Base-by-base conservation (phyloP, 2,113 vertebrate species). In the Neolamprologus fasciatus region DNA sequence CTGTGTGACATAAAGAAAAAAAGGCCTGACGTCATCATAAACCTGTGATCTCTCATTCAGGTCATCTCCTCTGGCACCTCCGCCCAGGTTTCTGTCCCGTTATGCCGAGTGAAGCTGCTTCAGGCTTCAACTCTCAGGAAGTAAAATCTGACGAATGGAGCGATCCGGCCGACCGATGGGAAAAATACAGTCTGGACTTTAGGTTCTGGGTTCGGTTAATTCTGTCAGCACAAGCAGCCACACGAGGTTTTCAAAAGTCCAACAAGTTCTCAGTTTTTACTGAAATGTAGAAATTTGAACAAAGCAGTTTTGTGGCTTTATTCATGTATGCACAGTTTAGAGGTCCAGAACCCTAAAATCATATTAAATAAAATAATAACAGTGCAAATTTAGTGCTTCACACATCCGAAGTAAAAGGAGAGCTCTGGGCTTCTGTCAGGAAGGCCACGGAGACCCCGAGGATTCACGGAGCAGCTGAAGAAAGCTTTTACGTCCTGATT, bases 151-250 rank as follows among this genome's bases (percentile, higher is more conserved):
- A 68, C 3, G 23, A 45, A 19, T 28, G 23, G 71, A 76, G 68
- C 4, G 16, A 76, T 19, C 71, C 4, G 4, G 14, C 61, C 10
- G 3, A 10, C 13, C 13, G 14, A 26, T 1, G 4, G 8, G 21
- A 73, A 73, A 10, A 73, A 1, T 26, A 11, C n/a, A 3, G 13
- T 73, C 40, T 26, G 14, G 37, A 73, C 21, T 17, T 26, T 7
- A 10, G 8, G 68, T 71, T 42, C 13, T 3, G 8, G 37, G 66
- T 42, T 23, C 12, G 7, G 13, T 42, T 16, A 23, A 45, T 9
- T 42, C 21, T 45, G 37, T 73, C 66, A 73, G 66, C 37, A 73
- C n/a, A 45, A 42, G 37, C 68, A 71, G 35, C 66, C 66, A 6
- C n/a, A 42, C 7, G 1, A 71, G 35, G 66, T 9, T 23, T 6